Conservation (phyloP, 2,113 vertebrate genomes). For the Thamnaconus septentrionalis region DNA sequence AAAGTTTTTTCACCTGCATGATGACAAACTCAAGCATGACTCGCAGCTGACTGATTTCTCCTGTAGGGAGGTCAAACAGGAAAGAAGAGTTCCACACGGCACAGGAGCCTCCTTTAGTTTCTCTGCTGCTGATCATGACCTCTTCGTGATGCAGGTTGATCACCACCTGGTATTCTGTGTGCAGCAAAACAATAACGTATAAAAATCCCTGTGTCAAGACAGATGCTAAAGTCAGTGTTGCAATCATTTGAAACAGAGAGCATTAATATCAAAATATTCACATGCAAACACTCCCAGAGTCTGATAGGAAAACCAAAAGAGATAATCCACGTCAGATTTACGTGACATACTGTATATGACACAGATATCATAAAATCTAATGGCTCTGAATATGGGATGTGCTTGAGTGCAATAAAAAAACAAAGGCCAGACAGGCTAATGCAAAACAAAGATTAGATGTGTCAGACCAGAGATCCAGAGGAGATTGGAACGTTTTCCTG, state of each 20-base stretch:
- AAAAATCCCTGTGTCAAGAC: not conserved
- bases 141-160: conserved; percentile 62
- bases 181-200: not conserved
- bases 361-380: conserved; percentile 35
- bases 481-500: conserved; percentile 60
- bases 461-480: conserved; percentile 47
- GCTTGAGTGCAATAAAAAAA: conserved; percentile 23
- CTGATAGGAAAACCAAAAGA: conserved; percentile 1
- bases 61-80: conserved; percentile 72
- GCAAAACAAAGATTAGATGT: conserved; percentile 58
- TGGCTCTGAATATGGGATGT: conserved; percentile 10
- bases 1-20: conserved; percentile 60
- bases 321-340: conserved; percentile 11
- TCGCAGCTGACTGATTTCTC: conserved; percentile 63
- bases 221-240: not conserved
- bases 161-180: conserved; percentile 69
- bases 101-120: conserved; percentile 56
- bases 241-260: not conserved
- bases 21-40: conserved; percentile 69
- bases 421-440: conserved; percentile 26
- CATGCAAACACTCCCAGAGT: conserved; percentile 2
- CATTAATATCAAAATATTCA: not conserved
- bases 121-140: conserved; percentile 56
- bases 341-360: conserved; percentile 25
- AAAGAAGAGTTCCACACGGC: conserved; percentile 74